Evolutionary conservation across 1,140 invertebrate genomes (phyloP), one percentile per base, ranked within the genome.

Genomic region (Hyposmocoma kahamanoa): DNA sequence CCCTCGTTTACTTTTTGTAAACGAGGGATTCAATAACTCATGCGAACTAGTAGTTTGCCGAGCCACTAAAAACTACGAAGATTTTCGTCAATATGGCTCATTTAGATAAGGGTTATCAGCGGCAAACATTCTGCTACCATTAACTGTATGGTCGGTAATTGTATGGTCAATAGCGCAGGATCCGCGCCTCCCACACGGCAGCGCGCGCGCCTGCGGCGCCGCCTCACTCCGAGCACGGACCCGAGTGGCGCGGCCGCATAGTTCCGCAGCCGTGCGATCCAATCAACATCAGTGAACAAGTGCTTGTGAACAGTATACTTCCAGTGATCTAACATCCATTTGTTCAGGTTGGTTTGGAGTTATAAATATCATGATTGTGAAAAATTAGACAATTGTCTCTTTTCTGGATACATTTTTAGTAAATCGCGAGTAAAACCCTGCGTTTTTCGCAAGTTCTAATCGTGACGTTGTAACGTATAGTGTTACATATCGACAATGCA

Each of bases 171-270:
- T 68, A 62, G 50, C 53, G 70, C 70, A 73, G 72, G 68, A 76
- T 72, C 67, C 71, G 50, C 59, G 70, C 67, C 68, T 69, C 67
- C 72, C 60, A 68, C 65, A 60, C 56, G 50, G 20, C 49, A 60
- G 61, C 67, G 57, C 55, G 62, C 72, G 72, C 72, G 53, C 67
- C 62, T 69, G 65, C 72, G 69, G 72, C 72, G 53, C 67, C 62
- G 71, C 67, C 72, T 79, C 78, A 80, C 64, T 82, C 61, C 39
- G 47, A 65, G 44, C 44, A 45, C 69, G 59, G 62, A 56, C 49
- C 51, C 60, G 62, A 58, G 47, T 53, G 50, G 59, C 52, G 68
- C 66, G 68, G 61, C 53, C 67, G 75, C 57, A 53, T 62, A 28
- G 24, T 11, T 11, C 5, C 42, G 50, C 56, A 55, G 47, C 41